Conservation (phyloP, 1,140 invertebrate species). For the Dolichoris vasculosae region DNA sequence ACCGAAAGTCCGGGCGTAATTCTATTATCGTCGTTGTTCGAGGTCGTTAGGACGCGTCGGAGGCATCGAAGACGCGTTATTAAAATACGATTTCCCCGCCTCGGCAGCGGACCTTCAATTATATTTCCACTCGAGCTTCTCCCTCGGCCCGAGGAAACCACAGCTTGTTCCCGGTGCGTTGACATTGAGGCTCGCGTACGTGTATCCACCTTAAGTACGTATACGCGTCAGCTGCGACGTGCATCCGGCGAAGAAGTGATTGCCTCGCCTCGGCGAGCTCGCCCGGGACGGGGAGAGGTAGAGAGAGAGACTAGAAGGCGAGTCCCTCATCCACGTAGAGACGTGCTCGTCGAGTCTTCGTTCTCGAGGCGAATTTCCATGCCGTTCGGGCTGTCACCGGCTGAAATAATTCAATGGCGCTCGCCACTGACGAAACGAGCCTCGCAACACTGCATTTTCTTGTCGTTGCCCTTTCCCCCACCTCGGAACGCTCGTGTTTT, state of each 20-base stretch:
- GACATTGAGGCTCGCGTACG: constrained; percentile 35
- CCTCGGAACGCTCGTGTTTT: background rate
- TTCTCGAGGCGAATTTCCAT: background rate
- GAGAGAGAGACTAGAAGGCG: background rate
- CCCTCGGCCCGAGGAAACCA: constrained; percentile 10
- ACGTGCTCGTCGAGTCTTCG: background rate
- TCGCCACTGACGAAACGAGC: background rate
- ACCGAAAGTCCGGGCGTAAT: no score
- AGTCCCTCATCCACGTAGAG: background rate
- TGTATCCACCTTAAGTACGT: constrained; percentile 19
- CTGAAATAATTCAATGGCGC: background rate
- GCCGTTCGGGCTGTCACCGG: background rate
- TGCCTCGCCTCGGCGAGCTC: background rate
- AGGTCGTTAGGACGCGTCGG: no score
- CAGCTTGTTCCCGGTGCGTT: constrained; percentile 47
- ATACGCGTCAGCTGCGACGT: constrained; percentile 38
- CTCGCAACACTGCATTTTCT: background rate
- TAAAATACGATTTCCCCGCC: constrained; percentile 11
- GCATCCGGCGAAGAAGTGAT: constrained; percentile 43
- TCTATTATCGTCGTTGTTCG: no score
- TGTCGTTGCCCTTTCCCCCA: background rate
- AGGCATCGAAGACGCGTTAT: background rate
- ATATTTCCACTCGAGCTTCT: constrained; percentile 10
- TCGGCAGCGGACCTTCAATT: constrained; percentile 6
- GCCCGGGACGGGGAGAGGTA: background rate